Conservation (phyloP, 2,113 vertebrate species). For the Protomyctophum bolini region DNA sequence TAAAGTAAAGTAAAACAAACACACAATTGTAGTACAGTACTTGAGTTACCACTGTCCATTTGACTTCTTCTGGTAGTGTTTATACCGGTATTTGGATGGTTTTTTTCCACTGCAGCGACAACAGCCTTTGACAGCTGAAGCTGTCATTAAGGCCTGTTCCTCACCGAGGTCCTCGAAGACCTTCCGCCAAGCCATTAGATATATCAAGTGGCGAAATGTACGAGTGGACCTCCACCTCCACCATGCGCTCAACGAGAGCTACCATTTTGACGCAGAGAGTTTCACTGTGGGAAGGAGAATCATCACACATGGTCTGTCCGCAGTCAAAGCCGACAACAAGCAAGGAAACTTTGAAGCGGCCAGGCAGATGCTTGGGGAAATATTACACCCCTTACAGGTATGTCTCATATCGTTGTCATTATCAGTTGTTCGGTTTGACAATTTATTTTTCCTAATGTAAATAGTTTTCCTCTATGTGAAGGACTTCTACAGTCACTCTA, state of each 20-base stretch:
- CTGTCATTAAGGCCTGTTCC: conserved; percentile 46
- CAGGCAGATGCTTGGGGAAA: conserved; percentile 54
- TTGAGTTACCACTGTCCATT: too few relatives aligned
- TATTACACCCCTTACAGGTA: conserved; percentile 73
- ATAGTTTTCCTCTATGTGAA: conserved; percentile 9
- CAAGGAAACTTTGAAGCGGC: conserved; percentile 52
- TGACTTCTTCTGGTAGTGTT: too few relatives aligned
- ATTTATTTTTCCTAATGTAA: too few relatives aligned
- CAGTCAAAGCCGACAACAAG: conserved; percentile 53
- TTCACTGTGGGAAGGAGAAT: conserved; percentile 54
- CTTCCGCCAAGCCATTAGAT: conserved; percentile 24
- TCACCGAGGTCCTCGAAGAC: conserved; percentile 34
- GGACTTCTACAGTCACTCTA: conserved; percentile 78
- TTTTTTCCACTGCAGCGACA: conserved; percentile 4
- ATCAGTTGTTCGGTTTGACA: too few relatives aligned
- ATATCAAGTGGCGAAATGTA: conserved; percentile 35
- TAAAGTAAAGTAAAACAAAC: too few relatives aligned
- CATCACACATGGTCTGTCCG: conserved; percentile 51
- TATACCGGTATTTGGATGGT: not conserved
- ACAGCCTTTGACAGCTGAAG: conserved; percentile 33
- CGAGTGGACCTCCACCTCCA: conserved; percentile 52
- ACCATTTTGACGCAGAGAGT: conserved; percentile 69
- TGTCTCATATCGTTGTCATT: not conserved
- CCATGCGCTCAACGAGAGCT: conserved; percentile 31
- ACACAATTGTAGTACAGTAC: too few relatives aligned